Base-by-base conservation (phyloP, 2,888 invertebrate species). In the Cinara cedri region DNA sequence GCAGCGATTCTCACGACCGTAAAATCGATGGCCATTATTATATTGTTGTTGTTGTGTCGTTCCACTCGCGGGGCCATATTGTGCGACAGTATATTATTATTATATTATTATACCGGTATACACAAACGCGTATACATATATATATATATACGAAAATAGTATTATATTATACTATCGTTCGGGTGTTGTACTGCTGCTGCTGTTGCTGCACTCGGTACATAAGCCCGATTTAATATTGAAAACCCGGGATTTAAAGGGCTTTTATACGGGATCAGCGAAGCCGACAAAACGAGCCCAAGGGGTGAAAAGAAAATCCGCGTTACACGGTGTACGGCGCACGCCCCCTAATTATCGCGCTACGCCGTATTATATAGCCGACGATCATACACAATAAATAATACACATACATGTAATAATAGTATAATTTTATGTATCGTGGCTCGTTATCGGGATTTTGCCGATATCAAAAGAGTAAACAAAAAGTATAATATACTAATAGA, bases 151-250 rank as follows among this genome's bases (percentile, higher is more conserved):
- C 34, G 3, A 4, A 34, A 34, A 34, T 34, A 51, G 14, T 26
- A 46, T 55, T 71, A 44, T 13, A 44, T 60, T n/a, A 65, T 44
- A 46, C 46, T 21, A 8, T 1, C 11, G 11, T 44, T 21, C 21
- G 4, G 3, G 24, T 14, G 16, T 16, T 24, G 49, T 54, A 34
- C 34, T 6, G 34, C 34, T 34, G n/a, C n/a, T n/a, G n/a, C n/a
- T n/a, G n/a, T n/a, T 6, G 3, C 51, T 54, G 26, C 60, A 19
- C 49, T 42, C 76, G 55, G 78, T 70, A n/a, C n/a, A n/a, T n/a
- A 70, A 70, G 62, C 68, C 78, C 68, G 78, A 78, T 78, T 78
- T 60, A 78, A 78, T 78, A 70, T 60, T 70, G 76, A 76, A 75
- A 76, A 78, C 70, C n/a, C 21, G 68, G 68, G 78, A 76, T 76